Evolutionary conservation across 2,113 vertebrate species (phyloP).

Genomic region (Penelope pileata): DNA sequence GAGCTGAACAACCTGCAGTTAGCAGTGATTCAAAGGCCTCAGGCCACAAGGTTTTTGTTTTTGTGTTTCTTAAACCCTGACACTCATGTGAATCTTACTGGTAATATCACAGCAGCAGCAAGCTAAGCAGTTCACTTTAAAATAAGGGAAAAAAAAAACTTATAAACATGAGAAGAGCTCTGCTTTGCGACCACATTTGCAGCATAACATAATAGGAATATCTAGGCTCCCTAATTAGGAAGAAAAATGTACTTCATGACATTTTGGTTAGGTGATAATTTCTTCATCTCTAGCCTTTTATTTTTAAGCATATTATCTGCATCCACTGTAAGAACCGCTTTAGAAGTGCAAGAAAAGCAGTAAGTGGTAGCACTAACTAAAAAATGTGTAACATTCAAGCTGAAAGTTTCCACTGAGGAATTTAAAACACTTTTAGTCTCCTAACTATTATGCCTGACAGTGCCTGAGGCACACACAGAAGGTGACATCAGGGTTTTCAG

Average conservation of each 20-base stretch:
- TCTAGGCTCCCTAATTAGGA: background rate
- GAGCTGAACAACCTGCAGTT: background rate
- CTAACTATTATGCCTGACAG: background rate
- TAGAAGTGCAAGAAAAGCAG: background rate
- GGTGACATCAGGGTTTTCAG: fast-evolving
- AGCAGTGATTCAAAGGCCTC: background rate
- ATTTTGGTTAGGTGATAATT: background rate
- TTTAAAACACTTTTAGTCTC: background rate
- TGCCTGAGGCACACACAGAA: background rate
- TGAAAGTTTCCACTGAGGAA: background rate
- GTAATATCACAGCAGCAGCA: background rate
- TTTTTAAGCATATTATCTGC: background rate
- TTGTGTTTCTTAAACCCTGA: background rate
- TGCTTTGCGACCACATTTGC: background rate
- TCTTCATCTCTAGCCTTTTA: background rate
- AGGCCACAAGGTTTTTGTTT: background rate
- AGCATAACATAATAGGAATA: background rate
- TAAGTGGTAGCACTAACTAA: background rate
- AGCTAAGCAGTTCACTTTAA: background rate
- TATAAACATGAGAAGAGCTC: background rate
- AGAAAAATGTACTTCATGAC: background rate
- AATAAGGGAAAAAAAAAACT: fast-evolving
- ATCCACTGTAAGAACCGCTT: background rate
- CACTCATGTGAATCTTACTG: background rate
- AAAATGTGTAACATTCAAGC: background rate